Base-by-base conservation (phyloP, 2,888 invertebrate species). In the Dynastes hyllus region DNA sequence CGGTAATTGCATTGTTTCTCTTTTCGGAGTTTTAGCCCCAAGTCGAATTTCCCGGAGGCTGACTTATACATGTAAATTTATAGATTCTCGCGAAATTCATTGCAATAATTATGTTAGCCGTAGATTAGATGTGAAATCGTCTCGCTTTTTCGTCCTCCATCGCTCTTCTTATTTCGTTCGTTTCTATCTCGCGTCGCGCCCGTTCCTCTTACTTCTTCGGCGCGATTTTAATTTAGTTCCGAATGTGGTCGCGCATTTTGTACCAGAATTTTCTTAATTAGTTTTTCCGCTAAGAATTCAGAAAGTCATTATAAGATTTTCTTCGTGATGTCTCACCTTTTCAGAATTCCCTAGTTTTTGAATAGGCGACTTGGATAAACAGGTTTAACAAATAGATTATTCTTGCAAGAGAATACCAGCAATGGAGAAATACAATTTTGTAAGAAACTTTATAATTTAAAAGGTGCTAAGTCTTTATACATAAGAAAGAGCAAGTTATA, bases 1-100 rank as follows among this genome's bases (percentile, higher is more conserved):
- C 70, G 71, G 78, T 78, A 78, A 78, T 78, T 78, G 78, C 71
- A 78, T 78, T 71, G 71, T 78, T 78, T 71, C 65, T 61, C 71
- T 67, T 78, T 78, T 61, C 71, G 77, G 55, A 55, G 53, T 77
- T 77, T 77, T 40, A 73, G 65, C 67, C 50, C 51, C 58, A 16
- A 58, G 58, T 58, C 73, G 45, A 73, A 73, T 76, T 76, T 67
- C 67, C 67, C 66, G 66, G 61, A 66, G 55, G 55, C 66, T 66
- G 66, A 76, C 66, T 76, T 76, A 76, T 71, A 78, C 73, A 71
- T 71, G 71, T 70, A 71, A 78, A 78, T 78, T 78, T 78, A 78
- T 78, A 71, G 78, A 71, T 78, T 78, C 70, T 61, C 58, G 63
- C 67, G 55, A 69, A 71, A 71, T 78, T 78, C 73, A 71, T 73